Percentiles rank a stretch among this genome's conserved stretches.
phyloP scores from a whole-genome alignment of 2,797 vertebrate species.

The Peromyscus nudipes region DNA sequence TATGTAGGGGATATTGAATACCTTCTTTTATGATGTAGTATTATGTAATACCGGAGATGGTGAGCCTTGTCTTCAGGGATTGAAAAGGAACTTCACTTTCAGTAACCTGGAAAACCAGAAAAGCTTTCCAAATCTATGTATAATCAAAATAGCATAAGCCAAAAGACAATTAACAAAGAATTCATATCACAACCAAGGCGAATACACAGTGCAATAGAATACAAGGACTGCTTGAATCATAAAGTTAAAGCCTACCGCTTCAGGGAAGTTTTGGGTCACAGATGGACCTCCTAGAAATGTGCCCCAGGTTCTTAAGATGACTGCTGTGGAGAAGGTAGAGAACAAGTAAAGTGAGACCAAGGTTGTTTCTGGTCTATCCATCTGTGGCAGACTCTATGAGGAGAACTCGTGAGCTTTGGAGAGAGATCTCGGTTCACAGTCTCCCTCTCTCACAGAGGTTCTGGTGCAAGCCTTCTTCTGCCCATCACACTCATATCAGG shows the following conservation, averaged over 20 bases:
- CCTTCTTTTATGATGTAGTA: neutral
- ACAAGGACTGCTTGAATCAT: neutral
- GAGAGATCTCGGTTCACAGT: neutral
- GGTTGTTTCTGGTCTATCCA: neutral
- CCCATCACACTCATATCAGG: neutral
- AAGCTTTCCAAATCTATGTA: neutral
- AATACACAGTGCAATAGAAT: neutral
- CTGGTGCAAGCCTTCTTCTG: neutral
- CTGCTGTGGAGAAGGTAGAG: neutral
- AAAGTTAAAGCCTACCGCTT: neutral
- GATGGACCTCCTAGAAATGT: neutral
- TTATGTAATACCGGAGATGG: no score
- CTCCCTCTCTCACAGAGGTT: neutral
- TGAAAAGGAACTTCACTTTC: neutral
- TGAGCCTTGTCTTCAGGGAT: neutral
- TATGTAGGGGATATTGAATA: neutral
- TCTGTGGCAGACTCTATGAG: neutral
- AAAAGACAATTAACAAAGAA: neutral
- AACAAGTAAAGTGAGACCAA: no score
- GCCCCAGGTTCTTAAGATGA: neutral
- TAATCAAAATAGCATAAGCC: neutral
- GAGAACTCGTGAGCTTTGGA: neutral
- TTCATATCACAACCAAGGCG: neutral
- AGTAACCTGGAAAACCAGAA: neutral
- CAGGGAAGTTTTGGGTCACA: neutral